Base-by-base conservation (phyloP, 2,797 vertebrate species). In the Atherinosoma microstoma region DNA sequence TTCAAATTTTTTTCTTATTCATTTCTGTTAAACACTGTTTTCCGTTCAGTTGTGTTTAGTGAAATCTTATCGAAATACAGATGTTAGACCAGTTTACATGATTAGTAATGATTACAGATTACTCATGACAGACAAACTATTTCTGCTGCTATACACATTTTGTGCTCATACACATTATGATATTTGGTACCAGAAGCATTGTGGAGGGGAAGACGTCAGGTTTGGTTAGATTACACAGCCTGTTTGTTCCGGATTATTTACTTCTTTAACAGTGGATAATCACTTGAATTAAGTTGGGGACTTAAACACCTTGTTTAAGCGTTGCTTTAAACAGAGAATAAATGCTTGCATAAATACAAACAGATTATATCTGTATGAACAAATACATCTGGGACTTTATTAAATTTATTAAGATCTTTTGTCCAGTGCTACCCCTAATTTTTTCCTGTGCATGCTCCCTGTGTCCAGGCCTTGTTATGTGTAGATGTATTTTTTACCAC, bases 401-500 rank as follows among this genome's bases (percentile, higher is more conserved):
- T 27, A 3, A 22, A 22, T 38, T 58, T 68, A 27, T 0, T 56
- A 5, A 24, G 47, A 58, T 56, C 9, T 45, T 68, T 58, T 51
- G 22, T 42, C 27, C 27, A 30, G 34, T 35, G 22, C 12, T n/a
- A 38, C 2, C 6, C 36, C 3, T 61, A 24, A 35, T 10, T 56
- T 63, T 64, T 51, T 56, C 15, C 59, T 24, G 24, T 75, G 69
- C 74, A 67, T 59, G 8, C 60, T 38, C 47, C 64, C 59, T 62
- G 40, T 57, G 60, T 78, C 82, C 59, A 73, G 51, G 45, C 35
- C 54, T 24, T 32, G 38, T 80, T 69, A 71, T 13, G 30, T 27
- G 66, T 40, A 72, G 57, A 77, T 63, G 64, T 70, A 63, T 81
- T 75, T 54, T 83, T 85, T 70, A 64, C 53, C 82, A 59, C 32